Evolutionary conservation across 2,797 vertebrate species (phyloP), one percentile per base, ranked within the genome.

Genomic region (Lophura swinhoii): DNA sequence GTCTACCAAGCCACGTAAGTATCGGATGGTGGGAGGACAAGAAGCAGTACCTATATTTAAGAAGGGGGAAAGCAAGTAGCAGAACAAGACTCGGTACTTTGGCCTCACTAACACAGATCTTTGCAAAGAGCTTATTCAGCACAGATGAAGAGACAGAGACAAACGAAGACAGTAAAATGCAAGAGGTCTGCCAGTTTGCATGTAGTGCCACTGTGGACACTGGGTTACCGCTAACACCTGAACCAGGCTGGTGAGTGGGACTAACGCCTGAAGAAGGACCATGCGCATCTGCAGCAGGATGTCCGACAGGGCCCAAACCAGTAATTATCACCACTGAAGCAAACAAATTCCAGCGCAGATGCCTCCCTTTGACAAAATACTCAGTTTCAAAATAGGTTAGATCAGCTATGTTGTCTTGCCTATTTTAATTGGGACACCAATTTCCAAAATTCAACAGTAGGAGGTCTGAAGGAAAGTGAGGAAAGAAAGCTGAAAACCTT

Each of bases 191-290:
- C 39, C 43, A 46, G 29, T 31, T 59, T 20, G 60, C 37, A 53
- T 14, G 16, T 18, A 1, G 0, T 10, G 41, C 20, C 14, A 0
- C 4, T 2, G n/a, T 14, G 49, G 37, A 7, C 62, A 59, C 37
- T 37, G 4, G 49, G 49, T 70, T 10, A 70, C 3, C 68, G 68
- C 64, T n/a, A 33, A 24, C 5, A 37, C 48, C 39, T 73, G 71
- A 6, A 6, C 70, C 12, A 7, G 67, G 75, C 62, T 53, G 63
- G 39, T 9, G 87, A 39, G 74, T 0, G 12, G 18, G 43, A 41
- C 72, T 83, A 39, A 68, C 71, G 17, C n/a, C 60, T 24, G 2
- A 0, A 64, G 39, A 69, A 83, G 16, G 23, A 49, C 21, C 41
- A 3, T 1, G 9, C 18, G 68, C 49, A 49, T 31, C 60, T 77